Conservation (phyloP, 2,797 vertebrate species). For the Siniperca undulata region DNA sequence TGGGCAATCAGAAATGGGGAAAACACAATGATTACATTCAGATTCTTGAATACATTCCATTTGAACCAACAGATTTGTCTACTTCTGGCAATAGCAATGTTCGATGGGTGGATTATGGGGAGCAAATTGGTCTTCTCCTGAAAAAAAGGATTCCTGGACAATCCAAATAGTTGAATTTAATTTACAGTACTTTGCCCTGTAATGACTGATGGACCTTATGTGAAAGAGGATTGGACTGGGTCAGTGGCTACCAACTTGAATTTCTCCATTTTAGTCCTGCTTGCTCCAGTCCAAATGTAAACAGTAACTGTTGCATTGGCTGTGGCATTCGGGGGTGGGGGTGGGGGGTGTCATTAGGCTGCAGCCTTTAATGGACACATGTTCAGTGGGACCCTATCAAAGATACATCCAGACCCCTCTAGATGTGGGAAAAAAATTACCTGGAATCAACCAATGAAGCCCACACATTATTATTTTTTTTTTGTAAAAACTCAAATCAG, state of each 20-base stretch:
- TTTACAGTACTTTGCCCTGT: background rate
- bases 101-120: background rate
- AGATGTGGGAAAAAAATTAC: constrained; percentile 5
- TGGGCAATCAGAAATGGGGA: constrained; percentile 63
- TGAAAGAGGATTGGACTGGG: background rate
- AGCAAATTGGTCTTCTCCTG: background rate
- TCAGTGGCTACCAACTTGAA: constrained; percentile 30
- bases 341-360: constrained; percentile 30
- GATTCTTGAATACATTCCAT: constrained; percentile 73
- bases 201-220: background rate
- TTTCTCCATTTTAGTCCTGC: constrained; percentile 57
- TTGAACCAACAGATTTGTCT: constrained; percentile 44
- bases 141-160: background rate
- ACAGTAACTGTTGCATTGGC: constrained; percentile 71
- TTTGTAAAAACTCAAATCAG: background rate
- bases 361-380: constrained; percentile 39
- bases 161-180: background rate
- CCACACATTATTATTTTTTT: too few species aligned
- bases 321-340: constrained; percentile 34
- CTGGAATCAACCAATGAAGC: background rate
- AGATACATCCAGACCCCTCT: constrained; percentile 35
- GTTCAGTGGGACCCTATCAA: constrained; percentile 52
- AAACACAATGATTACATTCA: constrained; percentile 75
- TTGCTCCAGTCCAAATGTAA: constrained; percentile 72
- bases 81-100: background rate